Evolutionary conservation across 2,113 vertebrate species (phyloP).

Genomic region (Lampris megalopsis): DNA sequence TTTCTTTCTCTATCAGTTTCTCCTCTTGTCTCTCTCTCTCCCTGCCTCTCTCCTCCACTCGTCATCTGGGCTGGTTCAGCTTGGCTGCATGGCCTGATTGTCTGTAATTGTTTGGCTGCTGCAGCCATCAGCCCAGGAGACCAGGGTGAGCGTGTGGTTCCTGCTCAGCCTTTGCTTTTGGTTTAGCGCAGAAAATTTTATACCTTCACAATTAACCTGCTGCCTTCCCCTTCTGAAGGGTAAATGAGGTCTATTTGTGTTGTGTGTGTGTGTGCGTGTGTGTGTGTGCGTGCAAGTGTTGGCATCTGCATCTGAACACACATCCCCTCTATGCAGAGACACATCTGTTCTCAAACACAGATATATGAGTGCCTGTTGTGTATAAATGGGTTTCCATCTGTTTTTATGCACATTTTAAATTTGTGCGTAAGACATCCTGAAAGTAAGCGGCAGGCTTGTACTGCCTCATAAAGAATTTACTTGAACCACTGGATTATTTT

Average conservation of each 20-base stretch:
- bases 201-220: neutral
- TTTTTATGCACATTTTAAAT: neutral
- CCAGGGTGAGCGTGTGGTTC: neutral
- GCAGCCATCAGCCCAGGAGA: slow-evolving; percentile 23
- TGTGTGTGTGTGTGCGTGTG: neutral
- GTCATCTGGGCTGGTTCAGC: slow-evolving; percentile 35
- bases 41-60: neutral
- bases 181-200: neutral
- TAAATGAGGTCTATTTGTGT: neutral
- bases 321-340: neutral
- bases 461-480: too few relatives aligned
- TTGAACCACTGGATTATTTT: too few relatives aligned
- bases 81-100: slow-evolving; percentile 32
- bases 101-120: slow-evolving; percentile 35
- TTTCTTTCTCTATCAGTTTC: neutral
- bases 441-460: too few relatives aligned
- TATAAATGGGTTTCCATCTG: neutral
- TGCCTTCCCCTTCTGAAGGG: neutral
- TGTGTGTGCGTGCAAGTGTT: neutral
- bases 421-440: too few relatives aligned
- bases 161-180: slow-evolving; percentile 22
- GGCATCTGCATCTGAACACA: too few relatives aligned
- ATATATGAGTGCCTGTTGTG: neutral
- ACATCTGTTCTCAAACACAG: neutral
- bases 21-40: neutral